A percentile compares a stretch with the other conserved stretches of the same genome.
These are phyloP conservation scores for Heliothis virescens DNA, from an alignment of 1,140 invertebrate genomes.

Conservation along the genomic window DNA sequence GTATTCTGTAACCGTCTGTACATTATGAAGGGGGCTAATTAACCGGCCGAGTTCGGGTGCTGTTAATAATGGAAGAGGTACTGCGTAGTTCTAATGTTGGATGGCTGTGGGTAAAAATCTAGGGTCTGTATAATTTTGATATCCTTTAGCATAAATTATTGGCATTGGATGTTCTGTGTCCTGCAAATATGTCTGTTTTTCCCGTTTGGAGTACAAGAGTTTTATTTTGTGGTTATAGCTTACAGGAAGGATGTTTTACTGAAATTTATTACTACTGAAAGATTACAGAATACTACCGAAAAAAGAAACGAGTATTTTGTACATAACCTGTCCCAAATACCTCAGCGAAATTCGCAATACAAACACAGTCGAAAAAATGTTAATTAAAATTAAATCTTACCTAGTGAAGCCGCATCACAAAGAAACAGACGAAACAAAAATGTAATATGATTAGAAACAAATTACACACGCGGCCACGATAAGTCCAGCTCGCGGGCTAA, in stretches of 20 bases:
- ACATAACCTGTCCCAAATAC: background rate
- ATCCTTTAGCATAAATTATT: background rate
- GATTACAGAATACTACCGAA: background rate
- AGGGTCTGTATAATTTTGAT: constrained; percentile 27
- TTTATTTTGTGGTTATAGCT: too few relatives aligned
- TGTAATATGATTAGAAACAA: constrained; percentile 83
- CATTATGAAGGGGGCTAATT: constrained; percentile 83
- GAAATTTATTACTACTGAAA: background rate
- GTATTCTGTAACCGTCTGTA: constrained; percentile 78
- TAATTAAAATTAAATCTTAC: constrained; percentile 59
- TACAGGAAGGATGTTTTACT: background rate
- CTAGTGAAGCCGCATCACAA: constrained; percentile 58
- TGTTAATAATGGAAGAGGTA: constrained; percentile 74
- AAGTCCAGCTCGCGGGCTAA: constrained; percentile 67
- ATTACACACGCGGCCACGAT: constrained; percentile 76
- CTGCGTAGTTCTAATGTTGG: constrained; percentile 44
- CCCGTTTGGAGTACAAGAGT: background rate
- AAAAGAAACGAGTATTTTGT: background rate
- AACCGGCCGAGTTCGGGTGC: constrained; percentile 69
- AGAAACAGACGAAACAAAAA: constrained; percentile 71
- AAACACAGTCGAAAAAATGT: constrained; percentile 36
- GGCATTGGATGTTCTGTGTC: background rate
- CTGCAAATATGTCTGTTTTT: background rate
- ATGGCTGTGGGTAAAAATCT: constrained; percentile 21
- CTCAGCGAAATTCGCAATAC: constrained; percentile 10